A percentile compares a stretch with the other conserved stretches of the same genome.
These are phyloP conservation scores for Spheniscus humboldti DNA, from an alignment of 2,797 vertebrate genomes.

Conservation along the genomic window DNA sequence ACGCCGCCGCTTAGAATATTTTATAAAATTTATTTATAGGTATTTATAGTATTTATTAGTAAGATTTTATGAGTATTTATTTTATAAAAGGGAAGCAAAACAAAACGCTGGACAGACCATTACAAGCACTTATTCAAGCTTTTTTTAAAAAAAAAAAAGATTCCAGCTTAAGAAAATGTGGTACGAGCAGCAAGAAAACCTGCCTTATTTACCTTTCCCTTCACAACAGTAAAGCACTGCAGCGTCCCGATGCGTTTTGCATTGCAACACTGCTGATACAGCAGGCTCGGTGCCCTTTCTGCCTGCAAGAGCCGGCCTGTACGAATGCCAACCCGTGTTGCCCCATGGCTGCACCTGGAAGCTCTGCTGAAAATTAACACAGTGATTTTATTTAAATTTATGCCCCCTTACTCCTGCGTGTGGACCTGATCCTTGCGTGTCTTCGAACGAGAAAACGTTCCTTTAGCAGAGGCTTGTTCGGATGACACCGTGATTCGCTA, in stretches of 20 bases:
- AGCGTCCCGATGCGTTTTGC: accelerated
- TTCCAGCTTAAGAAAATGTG: neutral
- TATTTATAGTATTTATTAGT: neutral
- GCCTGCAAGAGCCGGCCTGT: neutral
- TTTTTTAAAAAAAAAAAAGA: neutral
- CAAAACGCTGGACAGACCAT: too few relatives aligned
- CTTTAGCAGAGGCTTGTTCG: neutral
- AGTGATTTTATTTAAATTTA: neutral
- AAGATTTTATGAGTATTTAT: neutral
- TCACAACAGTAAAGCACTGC: accelerated
- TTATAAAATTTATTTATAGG: neutral
- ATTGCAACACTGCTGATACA: accelerated
- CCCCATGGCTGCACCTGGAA: neutral
- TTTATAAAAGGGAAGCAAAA: neutral
- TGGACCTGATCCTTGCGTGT: neutral
- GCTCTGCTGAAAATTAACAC: neutral
- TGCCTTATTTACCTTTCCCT: neutral
- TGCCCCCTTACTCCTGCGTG: accelerated
- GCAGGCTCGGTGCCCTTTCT: neutral
- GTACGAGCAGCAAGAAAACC: neutral
- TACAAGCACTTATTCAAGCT: neutral
- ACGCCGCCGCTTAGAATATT: neutral
- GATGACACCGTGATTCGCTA: too few relatives aligned
- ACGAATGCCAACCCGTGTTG: accelerated
- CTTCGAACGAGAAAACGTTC: neutral